These are phyloP conservation scores for Clarias gariepinus DNA, from an alignment of 2,113 vertebrate genomes.

Conservation along the genomic window DNA sequence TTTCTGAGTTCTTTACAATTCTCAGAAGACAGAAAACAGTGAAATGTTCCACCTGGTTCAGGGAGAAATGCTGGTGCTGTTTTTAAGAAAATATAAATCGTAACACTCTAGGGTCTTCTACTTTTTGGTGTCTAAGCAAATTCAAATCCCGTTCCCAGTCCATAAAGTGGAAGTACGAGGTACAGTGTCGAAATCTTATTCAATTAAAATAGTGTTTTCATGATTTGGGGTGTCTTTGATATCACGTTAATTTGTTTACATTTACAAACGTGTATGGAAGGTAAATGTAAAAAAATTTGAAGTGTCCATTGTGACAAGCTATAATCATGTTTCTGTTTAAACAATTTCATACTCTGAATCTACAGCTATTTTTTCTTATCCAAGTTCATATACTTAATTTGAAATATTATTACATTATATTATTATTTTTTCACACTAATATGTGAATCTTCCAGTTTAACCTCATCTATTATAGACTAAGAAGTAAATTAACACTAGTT, in stretches of 20 bases:
- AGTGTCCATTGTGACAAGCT: background rate
- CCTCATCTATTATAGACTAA: background rate
- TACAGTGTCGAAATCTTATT: background rate
- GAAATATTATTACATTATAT: background rate
- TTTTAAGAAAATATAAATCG: background rate
- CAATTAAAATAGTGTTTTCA: background rate
- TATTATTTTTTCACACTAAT: background rate
- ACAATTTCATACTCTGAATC: background rate
- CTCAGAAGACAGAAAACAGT: background rate
- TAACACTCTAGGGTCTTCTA: background rate
- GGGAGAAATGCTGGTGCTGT: background rate
- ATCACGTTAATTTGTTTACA: background rate
- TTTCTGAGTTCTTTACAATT: conserved; percentile 8
- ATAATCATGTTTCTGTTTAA: background rate
- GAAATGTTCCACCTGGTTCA: background rate
- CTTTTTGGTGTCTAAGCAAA: background rate
- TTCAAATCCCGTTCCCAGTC: background rate
- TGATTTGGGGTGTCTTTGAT: background rate
- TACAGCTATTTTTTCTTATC: background rate
- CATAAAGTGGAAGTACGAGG: background rate
- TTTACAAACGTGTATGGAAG: background rate
- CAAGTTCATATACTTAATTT: background rate
- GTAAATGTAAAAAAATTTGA: background rate
- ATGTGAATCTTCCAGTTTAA: background rate
- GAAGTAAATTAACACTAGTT: background rate